Evolutionary conservation across 1,140 invertebrate species (phyloP).

Genomic region (Zaprionus gabonicus): DNA sequence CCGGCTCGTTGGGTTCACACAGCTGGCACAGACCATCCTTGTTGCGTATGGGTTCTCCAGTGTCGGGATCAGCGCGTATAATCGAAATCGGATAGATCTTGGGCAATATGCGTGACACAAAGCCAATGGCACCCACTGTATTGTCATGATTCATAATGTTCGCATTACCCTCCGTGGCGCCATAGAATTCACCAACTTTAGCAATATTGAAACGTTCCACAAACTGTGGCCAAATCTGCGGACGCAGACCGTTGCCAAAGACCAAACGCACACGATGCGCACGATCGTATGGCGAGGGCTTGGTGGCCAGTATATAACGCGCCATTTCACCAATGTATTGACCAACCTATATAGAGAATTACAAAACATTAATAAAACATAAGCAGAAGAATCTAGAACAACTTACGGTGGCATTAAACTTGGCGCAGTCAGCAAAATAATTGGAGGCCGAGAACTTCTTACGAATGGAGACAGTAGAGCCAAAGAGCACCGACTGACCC

Average conservation of each 20-base stretch:
- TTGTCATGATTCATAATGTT: slow-evolving; percentile 97
- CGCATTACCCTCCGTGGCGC: slow-evolving; percentile 98
- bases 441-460: slow-evolving; percentile 97
- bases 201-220: slow-evolving; percentile 94
- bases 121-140: slow-evolving; percentile 97
- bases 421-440: slow-evolving; percentile 96
- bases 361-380: not conserved
- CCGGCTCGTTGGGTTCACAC: slow-evolving; percentile 92
- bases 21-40: slow-evolving; percentile 91
- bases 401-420: slow-evolving; percentile 97
- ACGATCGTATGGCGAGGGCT: slow-evolving; percentile 91
- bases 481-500: slow-evolving; percentile 93
- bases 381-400: not conserved
- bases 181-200: slow-evolving; percentile 96
- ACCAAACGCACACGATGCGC: slow-evolving; percentile 94
- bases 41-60: slow-evolving; percentile 92
- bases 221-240: slow-evolving; percentile 97
- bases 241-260: slow-evolving; percentile 97
- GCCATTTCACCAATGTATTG: slow-evolving; percentile 99
- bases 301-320: slow-evolving; percentile 96
- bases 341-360: slow-evolving; percentile 59
- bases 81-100: slow-evolving; percentile 94
- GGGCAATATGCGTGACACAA: slow-evolving; percentile 94
- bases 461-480: slow-evolving; percentile 93
- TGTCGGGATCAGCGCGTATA: slow-evolving; percentile 93